Evolutionary conservation across 1,140 invertebrate species (phyloP), one percentile per base, ranked within the genome.

Genomic region (Leptinotarsa texana): DNA sequence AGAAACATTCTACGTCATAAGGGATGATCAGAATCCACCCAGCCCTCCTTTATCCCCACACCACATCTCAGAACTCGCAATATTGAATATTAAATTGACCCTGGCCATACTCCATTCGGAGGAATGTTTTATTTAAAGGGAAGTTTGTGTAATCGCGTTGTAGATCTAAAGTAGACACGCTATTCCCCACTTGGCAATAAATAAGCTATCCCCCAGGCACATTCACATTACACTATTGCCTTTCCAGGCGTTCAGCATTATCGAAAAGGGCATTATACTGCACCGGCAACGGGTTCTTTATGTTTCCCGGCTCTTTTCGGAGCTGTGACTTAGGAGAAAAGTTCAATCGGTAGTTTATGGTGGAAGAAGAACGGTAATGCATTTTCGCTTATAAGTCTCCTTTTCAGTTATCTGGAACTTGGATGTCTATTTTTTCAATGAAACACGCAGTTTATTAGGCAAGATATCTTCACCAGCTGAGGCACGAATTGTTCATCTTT

Each of bases 81-180:
- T 57, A 57, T 57, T 57, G 51, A 57, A 57, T 57, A 57, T 57
- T 57, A 57, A 57, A 57, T 57, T 18, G 51, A 57, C 51, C 13
- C n/a, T 13, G 13, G 51, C 51, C 51, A 57, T 57, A n/a, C n/a
- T 57, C 51, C 51, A 67, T 27, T 42, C 33, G 5, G 24, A 17
- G 24, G 18, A 67, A 67, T 67, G 65, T 67, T 67, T 67, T 67
- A 67, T 67, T 67, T 42, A 67, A 42, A 67, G 22, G 65, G 18
- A 27, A 67, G 27, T 67, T 42, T 42, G 8, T 42, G 65, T 67
- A 67, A 67, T 67, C 65, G 33, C 65, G 33, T 67, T 67, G 65
- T 67, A 67, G 65, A 67, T 67, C 65, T 67, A 67, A 67, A 67
- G 65, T 67, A 67, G 65, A 67, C 65, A 67, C 65, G 65, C 65